Conservation (phyloP, 1,140 invertebrate genomes). For the Anastrepha obliqua region DNA sequence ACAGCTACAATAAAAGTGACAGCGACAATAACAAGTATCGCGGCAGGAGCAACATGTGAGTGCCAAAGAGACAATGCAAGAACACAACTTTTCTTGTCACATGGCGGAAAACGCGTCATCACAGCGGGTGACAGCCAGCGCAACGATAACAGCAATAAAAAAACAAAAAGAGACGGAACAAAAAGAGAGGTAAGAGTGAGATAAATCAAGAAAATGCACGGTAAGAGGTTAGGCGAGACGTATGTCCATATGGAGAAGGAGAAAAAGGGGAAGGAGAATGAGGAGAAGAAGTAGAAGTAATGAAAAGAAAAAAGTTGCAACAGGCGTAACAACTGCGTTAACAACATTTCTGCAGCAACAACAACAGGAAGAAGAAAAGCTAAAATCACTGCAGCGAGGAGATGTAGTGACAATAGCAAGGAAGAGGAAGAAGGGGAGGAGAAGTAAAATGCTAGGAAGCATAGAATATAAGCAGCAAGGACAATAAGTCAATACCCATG, state of each 20-base stretch:
- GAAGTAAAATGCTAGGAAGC: too few species aligned
- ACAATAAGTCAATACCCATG: too few species aligned
- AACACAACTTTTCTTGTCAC: constrained; percentile 3
- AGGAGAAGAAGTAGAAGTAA: neutral
- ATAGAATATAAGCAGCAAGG: too few species aligned
- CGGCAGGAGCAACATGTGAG: constrained; percentile 33
- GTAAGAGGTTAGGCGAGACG: neutral
- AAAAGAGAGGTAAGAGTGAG: neutral
- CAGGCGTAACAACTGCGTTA: constrained; percentile 25
- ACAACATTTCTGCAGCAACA: neutral
- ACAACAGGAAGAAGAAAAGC: neutral
- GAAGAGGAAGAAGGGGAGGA: constrained; percentile 12
- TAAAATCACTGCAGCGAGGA: neutral
- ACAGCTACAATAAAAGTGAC: constrained; percentile 38
- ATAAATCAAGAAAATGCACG: neutral
- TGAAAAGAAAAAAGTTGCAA: constrained; percentile 2
- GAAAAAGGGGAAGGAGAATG: too few species aligned
- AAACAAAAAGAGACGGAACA: neutral
- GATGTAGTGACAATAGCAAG: neutral
- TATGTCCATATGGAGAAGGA: neutral
- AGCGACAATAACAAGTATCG: neutral
- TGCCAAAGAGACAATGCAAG: neutral
- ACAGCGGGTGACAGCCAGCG: neutral
- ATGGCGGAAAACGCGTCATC: neutral
- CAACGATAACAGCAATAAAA: constrained; percentile 11